Percentiles rank a stretch among this genome's conserved stretches.
Conservation (phyloP, 2,113 vertebrate genomes). For the Bos javanicus region DNA sequence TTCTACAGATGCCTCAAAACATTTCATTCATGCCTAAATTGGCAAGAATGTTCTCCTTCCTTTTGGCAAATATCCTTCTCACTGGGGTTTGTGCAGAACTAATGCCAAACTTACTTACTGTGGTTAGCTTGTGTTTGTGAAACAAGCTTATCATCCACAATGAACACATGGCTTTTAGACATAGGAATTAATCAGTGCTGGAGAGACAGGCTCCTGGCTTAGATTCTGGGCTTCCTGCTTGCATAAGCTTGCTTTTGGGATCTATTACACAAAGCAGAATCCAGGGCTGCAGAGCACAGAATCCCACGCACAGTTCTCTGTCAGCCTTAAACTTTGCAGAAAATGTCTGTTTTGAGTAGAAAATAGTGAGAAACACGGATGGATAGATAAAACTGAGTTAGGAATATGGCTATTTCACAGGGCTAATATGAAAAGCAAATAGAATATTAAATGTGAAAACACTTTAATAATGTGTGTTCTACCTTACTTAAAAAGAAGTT, state of each 20-base stretch:
- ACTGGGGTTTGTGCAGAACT: slow-evolving; percentile 18
- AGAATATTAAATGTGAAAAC: neutral
- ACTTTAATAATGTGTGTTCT: slow-evolving; percentile 19
- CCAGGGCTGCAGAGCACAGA: neutral
- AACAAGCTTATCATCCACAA: slow-evolving; percentile 68
- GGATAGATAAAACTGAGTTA: neutral
- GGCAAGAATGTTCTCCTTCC: slow-evolving; percentile 47
- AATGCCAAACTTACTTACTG: slow-evolving; percentile 61
- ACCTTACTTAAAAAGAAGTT: neutral
- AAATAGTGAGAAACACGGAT: neutral
- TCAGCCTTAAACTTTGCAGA: slow-evolving; percentile 24
- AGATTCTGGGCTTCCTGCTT: slow-evolving; percentile 24
- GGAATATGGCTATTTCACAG: neutral
- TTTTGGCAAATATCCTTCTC: slow-evolving; percentile 70
- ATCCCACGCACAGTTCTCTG: slow-evolving; percentile 28
- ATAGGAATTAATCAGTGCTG: slow-evolving; percentile 65
- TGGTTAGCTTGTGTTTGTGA: slow-evolving; percentile 67
- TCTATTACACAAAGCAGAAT: slow-evolving; percentile 47
- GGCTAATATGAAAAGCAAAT: slow-evolving; percentile 4
- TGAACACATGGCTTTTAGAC: slow-evolving; percentile 71
- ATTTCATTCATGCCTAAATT: slow-evolving; percentile 64
- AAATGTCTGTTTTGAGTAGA: neutral
- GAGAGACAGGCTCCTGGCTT: slow-evolving; percentile 54
- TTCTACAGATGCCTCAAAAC: slow-evolving; percentile 42
- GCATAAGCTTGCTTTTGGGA: slow-evolving; percentile 41